These are phyloP conservation scores for Mactra quadrangularis DNA, from an alignment of 1,140 invertebrate genomes.

Conservation along the genomic window DNA sequence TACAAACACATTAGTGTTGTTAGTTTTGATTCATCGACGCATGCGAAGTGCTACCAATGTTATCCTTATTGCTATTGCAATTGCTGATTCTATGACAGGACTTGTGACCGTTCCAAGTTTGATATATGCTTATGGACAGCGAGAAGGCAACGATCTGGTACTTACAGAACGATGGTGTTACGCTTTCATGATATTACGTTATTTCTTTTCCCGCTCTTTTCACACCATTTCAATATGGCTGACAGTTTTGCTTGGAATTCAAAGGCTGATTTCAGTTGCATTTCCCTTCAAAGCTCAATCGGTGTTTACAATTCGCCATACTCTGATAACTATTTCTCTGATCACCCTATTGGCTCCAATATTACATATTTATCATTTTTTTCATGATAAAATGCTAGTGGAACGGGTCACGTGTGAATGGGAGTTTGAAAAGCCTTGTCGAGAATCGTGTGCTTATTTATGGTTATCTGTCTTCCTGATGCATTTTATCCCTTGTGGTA, in stretches of 20 bases:
- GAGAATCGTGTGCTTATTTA: constrained; percentile 32
- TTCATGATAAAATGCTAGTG: constrained; percentile 9
- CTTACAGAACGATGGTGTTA: constrained; percentile 38
- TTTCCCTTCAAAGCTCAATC: constrained; percentile 44
- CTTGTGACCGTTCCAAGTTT: constrained; percentile 28
- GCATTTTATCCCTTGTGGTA: constrained; percentile 41
- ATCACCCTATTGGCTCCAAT: constrained; percentile 12
- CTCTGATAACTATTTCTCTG: neutral
- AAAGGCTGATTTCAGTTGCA: constrained; percentile 41
- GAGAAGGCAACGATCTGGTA: neutral
- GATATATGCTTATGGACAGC: constrained; percentile 13
- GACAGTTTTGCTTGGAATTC: constrained; percentile 54
- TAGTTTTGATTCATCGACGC: constrained; percentile 15
- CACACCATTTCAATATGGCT: constrained; percentile 62
- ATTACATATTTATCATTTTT: constrained; percentile 50
- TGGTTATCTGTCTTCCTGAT: constrained; percentile 44
- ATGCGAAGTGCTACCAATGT: constrained; percentile 52
- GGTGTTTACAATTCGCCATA: constrained; percentile 33
- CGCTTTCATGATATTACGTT: constrained; percentile 34
- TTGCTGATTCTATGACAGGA: constrained; percentile 51
- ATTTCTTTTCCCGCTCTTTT: constrained; percentile 30
- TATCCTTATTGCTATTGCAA: constrained; percentile 38
- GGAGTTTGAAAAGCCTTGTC: constrained; percentile 12
- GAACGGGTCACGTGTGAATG: constrained; percentile 11
- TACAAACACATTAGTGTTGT: constrained; percentile 32